phyloP scores from a whole-genome alignment of 2,888 invertebrate genomes.

The Pristionchus maxplancki region DNA sequence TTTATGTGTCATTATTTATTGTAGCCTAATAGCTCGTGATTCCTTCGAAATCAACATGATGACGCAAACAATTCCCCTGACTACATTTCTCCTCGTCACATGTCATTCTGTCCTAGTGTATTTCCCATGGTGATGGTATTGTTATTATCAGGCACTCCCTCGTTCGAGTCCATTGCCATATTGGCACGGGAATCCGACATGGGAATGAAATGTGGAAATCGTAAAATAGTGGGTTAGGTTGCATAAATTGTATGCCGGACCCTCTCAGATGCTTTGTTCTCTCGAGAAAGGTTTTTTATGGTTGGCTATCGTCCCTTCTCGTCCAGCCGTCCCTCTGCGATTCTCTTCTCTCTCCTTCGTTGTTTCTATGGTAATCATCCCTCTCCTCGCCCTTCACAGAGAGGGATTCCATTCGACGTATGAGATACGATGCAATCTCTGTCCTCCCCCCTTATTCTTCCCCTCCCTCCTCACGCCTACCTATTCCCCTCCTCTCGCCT shows the following conservation, averaged over 20 bases:
- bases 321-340: not conserved
- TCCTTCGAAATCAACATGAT: too few relatives aligned
- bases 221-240: too few relatives aligned
- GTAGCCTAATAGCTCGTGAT: too few relatives aligned
- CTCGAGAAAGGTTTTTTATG: not conserved
- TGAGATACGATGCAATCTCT: not conserved
- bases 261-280: too few relatives aligned
- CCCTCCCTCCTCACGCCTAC: not conserved
- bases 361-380: conserved; percentile 28
- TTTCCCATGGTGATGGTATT: not conserved
- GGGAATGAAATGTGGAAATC: too few relatives aligned
- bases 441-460: not conserved
- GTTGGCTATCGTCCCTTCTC: too few relatives aligned
- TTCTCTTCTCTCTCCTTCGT: not conserved
- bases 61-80: too few relatives aligned
- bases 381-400: not conserved
- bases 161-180: not conserved
- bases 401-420: not conserved
- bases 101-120: not conserved
- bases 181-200: too few relatives aligned
- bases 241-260: too few relatives aligned
- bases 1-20: too few relatives aligned
- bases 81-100: too few relatives aligned
- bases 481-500: not conserved
- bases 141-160: not conserved